Evolutionary conservation across 2,888 invertebrate genomes (phyloP).

Genomic region (Hemithea aestivaria): DNA sequence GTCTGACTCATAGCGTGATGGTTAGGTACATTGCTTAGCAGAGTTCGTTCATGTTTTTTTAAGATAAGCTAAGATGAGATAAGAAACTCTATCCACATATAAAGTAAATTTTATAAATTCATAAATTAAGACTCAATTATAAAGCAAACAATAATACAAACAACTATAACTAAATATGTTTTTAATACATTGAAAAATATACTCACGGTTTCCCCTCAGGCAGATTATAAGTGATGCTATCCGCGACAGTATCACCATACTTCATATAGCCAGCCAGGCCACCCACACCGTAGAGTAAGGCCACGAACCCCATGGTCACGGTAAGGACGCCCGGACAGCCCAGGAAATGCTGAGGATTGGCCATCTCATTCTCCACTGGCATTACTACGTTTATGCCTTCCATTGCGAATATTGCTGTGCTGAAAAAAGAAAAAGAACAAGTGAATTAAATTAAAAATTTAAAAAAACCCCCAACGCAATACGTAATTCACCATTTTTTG

Average conservation of each 20-base stretch:
- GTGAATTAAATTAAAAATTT: no score
- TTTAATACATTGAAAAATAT: background rate
- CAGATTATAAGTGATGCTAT: slow-evolving; percentile 91
- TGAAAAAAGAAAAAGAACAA: slow-evolving; percentile 40
- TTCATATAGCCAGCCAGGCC: slow-evolving; percentile 93
- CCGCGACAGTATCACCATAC: slow-evolving; percentile 84
- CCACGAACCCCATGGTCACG: slow-evolving; percentile 89
- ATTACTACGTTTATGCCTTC: slow-evolving; percentile 96
- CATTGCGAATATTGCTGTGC: slow-evolving; percentile 98
- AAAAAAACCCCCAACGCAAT: no score
- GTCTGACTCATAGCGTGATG: no score
- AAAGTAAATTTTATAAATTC: no score
- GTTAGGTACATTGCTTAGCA: no score
- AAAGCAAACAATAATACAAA: no score
- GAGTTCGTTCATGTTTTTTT: no score
- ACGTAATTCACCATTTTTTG: no score
- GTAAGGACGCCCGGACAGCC: slow-evolving; percentile 91
- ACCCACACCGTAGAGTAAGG: slow-evolving; percentile 86
- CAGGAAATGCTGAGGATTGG: slow-evolving; percentile 86
- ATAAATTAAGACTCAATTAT: no score
- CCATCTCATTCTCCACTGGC: slow-evolving; percentile 96
- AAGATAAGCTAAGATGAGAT: no score
- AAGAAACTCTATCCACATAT: no score
- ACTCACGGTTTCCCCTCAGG: slow-evolving; percentile 83
- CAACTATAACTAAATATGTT: no score